Percentiles rank a stretch among this genome's conserved stretches.
These are phyloP conservation scores for Palloptera scutellata DNA, from an alignment of 2,888 invertebrate species.

Conservation along the genomic window DNA sequence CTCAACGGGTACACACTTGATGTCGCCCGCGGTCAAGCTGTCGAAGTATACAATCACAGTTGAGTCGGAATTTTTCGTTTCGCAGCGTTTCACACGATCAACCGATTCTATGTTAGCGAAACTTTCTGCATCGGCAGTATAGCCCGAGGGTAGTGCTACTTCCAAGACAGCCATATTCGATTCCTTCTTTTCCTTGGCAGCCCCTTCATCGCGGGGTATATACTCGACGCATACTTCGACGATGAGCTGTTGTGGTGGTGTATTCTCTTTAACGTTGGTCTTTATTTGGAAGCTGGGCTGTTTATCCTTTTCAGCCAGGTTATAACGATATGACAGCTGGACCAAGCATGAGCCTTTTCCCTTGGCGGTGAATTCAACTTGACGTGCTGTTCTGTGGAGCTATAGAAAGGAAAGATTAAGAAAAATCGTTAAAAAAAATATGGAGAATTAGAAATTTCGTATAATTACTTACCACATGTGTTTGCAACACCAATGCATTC, in stretches of 20 bases:
- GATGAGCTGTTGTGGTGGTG: conserved; percentile 79
- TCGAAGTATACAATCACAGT: conserved; percentile 78
- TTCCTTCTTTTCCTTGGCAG: conserved; percentile 64
- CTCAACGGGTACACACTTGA: conserved; percentile 47
- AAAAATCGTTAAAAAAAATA: background rate
- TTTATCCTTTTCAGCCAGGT: conserved; percentile 85
- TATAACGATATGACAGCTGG: conserved; percentile 81
- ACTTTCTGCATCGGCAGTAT: conserved; percentile 79
- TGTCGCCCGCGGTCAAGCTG: conserved; percentile 69
- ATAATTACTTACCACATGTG: conserved; percentile 71
- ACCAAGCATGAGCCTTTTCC: conserved; percentile 83
- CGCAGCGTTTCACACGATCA: conserved; percentile 68
- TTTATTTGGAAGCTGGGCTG: conserved; percentile 88
- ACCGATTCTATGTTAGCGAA: conserved; percentile 69
- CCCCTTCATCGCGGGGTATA: conserved; percentile 42
- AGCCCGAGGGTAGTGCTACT: conserved; percentile 90
- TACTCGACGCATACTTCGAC: conserved; percentile 84
- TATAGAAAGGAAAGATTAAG: background rate
- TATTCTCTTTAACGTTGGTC: conserved; percentile 83
- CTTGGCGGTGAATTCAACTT: conserved; percentile 77
- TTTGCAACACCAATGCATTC: conserved; percentile 84
- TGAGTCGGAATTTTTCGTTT: conserved; percentile 72
- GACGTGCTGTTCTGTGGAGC: conserved; percentile 53
- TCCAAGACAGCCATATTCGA: conserved; percentile 92
- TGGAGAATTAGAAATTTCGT: too few relatives aligned